phyloP scores from a whole-genome alignment of 2,797 vertebrate species.

The Acanthiza pusilla region DNA sequence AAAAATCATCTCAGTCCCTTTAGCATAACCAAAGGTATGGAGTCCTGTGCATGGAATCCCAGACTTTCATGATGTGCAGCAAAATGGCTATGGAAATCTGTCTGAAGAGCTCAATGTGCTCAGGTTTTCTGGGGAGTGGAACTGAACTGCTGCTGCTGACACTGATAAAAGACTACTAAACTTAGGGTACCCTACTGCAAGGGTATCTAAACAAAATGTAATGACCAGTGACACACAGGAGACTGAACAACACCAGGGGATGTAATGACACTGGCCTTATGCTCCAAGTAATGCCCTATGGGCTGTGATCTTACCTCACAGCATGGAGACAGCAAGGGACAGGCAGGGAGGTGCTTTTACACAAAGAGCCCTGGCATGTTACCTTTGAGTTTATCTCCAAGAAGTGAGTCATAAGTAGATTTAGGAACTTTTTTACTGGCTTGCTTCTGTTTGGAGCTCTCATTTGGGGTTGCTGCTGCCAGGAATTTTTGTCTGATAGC shows the following conservation, averaged over 20 bases:
- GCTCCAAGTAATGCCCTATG: not conserved
- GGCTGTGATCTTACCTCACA: not conserved
- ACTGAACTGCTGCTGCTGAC: not conserved
- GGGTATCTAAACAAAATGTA: not conserved
- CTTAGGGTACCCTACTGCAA: not conserved
- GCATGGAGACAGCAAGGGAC: not conserved
- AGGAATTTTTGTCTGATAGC: constrained; percentile 64
- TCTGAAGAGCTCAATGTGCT: not conserved
- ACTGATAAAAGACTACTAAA: not conserved
- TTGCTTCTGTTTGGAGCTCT: constrained; percentile 53
- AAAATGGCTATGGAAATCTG: not conserved
- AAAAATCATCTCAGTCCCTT: not conserved
- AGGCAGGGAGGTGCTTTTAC: not conserved
- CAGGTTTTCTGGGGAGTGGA: not conserved
- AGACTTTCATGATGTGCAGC: not conserved
- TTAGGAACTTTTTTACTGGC: constrained; percentile 71
- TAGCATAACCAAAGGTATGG: not conserved
- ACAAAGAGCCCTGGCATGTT: constrained; percentile 21
- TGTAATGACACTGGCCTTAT: not conserved
- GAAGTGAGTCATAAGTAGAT: constrained; percentile 67
- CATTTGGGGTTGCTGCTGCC: constrained; percentile 44
- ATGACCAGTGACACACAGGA: not conserved
- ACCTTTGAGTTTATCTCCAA: constrained; percentile 83
- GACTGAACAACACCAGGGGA: not conserved
- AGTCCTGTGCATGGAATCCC: not conserved